Percentiles rank a stretch among this genome's conserved stretches.
These are phyloP conservation scores for Pandemis corylana DNA, from an alignment of 2,888 invertebrate species.

Conservation along the genomic window DNA sequence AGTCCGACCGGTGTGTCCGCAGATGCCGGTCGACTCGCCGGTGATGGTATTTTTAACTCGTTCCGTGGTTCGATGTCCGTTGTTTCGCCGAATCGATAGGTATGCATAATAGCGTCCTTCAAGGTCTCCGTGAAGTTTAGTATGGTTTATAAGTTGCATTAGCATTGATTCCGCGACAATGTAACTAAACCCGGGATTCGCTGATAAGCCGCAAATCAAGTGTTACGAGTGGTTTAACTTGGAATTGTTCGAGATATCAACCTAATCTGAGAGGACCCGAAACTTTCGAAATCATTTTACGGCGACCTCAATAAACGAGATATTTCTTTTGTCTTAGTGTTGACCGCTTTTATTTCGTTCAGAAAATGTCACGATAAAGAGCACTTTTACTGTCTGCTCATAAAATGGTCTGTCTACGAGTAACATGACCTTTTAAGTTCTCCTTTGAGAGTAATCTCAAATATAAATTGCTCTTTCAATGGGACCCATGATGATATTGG, in stretches of 20 bases:
- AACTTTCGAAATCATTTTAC: slow-evolving; percentile 66
- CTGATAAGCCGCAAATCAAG: slow-evolving; percentile 63
- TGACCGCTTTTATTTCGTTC: slow-evolving; percentile 60
- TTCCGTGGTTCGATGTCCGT: slow-evolving; percentile 83
- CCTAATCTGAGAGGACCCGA: slow-evolving; percentile 53
- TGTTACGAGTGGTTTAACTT: slow-evolving; percentile 54
- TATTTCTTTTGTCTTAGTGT: slow-evolving; percentile 51
- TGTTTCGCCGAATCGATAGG: slow-evolving; percentile 80
- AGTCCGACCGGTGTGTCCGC: slow-evolving; percentile 81
- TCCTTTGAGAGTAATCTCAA: slow-evolving; percentile 58
- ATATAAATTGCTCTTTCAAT: slow-evolving; percentile 55
- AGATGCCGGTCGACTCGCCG: slow-evolving; percentile 78
- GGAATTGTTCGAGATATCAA: slow-evolving; percentile 48
- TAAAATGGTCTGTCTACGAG: slow-evolving; percentile 66
- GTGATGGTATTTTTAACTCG: slow-evolving; percentile 83
- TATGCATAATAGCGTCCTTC: slow-evolving; percentile 75
- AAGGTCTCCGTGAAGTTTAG: slow-evolving; percentile 51
- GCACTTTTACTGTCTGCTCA: slow-evolving; percentile 63
- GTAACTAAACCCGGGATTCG: not conserved
- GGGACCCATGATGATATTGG: slow-evolving; percentile 7
- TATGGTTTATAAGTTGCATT: slow-evolving; percentile 23
- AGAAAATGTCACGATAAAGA: slow-evolving; percentile 63
- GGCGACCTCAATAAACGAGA: slow-evolving; percentile 56
- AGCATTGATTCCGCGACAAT: slow-evolving; percentile 4
- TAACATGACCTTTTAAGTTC: slow-evolving; percentile 71